Percentiles rank a stretch among this genome's conserved stretches.
phyloP scores from a whole-genome alignment of 2,888 invertebrate species.

The Ectropis crepuscularia region DNA sequence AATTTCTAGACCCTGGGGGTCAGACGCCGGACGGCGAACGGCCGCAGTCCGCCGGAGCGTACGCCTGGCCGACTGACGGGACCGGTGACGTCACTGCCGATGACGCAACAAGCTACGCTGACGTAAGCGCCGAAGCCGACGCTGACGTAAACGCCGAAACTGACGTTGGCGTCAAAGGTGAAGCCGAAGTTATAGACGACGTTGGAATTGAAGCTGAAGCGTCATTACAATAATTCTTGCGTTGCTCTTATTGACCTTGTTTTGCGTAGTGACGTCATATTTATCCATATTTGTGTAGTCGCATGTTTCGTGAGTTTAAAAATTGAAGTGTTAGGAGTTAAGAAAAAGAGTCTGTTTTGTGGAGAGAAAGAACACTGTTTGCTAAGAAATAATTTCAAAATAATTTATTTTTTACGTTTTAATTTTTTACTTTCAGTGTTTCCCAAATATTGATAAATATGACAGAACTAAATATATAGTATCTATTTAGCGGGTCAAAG shows the following conservation, averaged over 20 bases:
- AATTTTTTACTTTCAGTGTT: not conserved
- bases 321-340: too few relatives aligned
- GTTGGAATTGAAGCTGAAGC: not conserved
- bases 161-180: not conserved
- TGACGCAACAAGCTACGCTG: too few relatives aligned
- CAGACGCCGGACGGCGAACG: conserved; percentile 34
- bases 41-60: conserved; percentile 30
- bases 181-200: not conserved
- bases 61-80: conserved; percentile 23
- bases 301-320: not conserved
- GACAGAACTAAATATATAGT: conserved; percentile 6
- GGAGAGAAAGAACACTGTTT: not conserved
- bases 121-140: conserved; percentile 28
- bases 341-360: too few relatives aligned
- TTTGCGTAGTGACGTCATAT: conserved; percentile 19
- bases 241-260: conserved; percentile 28
- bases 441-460: conserved; percentile 10
- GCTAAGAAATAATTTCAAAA: not conserved
- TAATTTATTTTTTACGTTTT: not conserved
- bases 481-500: conserved; percentile 22
- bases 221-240: conserved; percentile 23
- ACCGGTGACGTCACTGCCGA: not conserved
- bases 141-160: not conserved
- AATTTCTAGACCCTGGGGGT: conserved; percentile 61
- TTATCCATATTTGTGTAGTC: conserved; percentile 15